Percentiles rank a stretch among this genome's conserved stretches.
Evolutionary conservation across 2,888 invertebrate species (phyloP).

Genomic region (Sarcophaga subvicina): DNA sequence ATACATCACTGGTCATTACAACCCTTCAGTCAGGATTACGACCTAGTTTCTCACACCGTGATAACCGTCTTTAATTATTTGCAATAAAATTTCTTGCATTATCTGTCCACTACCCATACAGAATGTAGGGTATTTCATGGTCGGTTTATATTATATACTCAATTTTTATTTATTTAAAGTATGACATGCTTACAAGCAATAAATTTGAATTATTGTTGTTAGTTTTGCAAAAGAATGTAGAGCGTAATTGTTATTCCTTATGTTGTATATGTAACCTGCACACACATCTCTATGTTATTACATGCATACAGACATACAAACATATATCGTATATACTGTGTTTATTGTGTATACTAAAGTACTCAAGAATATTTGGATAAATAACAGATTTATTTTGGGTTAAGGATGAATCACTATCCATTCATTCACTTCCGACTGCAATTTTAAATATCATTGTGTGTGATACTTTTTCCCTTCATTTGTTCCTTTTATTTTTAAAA

Average conservation of each 20-base stretch:
- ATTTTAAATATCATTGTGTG: slow-evolving; percentile 49
- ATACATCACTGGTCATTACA: too few relatives aligned
- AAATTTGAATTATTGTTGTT: slow-evolving; percentile 55
- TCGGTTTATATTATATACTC: neutral
- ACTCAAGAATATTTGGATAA: neutral
- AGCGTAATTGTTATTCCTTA: slow-evolving; percentile 6
- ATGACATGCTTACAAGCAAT: slow-evolving; percentile 63
- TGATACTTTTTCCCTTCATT: neutral
- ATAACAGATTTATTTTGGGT: slow-evolving; percentile 60
- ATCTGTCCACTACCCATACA: too few relatives aligned
- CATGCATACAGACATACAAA: too few relatives aligned
- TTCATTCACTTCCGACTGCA: slow-evolving; percentile 60
- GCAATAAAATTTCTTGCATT: too few relatives aligned
- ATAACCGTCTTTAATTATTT: too few relatives aligned
- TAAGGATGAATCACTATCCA: slow-evolving; percentile 63
- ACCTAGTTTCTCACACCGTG: too few relatives aligned
- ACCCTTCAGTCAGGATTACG: too few relatives aligned
- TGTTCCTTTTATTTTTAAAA: neutral
- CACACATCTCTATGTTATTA: too few relatives aligned
- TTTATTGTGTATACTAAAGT: neutral
- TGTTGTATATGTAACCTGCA: neutral
- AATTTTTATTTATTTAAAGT: slow-evolving; percentile 23
- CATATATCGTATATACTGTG: neutral
- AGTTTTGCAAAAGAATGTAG: slow-evolving; percentile 3
- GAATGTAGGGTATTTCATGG: too few relatives aligned